These are phyloP conservation scores for Botrylloides violaceus DNA, from an alignment of 23 tunicate genomes.

Conservation along the genomic window DNA sequence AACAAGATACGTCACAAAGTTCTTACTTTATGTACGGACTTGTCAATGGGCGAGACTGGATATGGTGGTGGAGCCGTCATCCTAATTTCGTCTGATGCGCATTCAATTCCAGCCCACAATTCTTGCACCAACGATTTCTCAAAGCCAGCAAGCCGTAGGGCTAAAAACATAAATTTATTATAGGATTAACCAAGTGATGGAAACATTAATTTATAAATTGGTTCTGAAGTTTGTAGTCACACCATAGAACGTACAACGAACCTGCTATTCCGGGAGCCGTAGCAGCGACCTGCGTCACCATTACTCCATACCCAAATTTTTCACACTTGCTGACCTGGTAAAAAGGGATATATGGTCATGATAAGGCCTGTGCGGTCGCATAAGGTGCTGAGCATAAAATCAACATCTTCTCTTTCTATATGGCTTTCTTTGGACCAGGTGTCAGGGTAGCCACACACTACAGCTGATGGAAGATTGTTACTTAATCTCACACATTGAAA, in stretches of 20 bases:
- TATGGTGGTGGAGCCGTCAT: conserved; percentile 62
- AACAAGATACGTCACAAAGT: too few species aligned
- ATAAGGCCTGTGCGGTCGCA: not conserved
- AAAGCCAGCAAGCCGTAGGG: conserved; percentile 65
- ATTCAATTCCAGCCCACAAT: conserved; percentile 60
- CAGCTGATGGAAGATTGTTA: too few species aligned
- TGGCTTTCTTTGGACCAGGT: too few species aligned
- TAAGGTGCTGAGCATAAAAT: not conserved
- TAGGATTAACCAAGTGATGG: not conserved
- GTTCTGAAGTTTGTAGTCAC: too few species aligned
- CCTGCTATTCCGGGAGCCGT: conserved; percentile 85
- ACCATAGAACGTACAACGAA: conserved; percentile 14
- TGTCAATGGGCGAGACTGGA: conserved; percentile 54
- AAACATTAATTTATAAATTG: not conserved
- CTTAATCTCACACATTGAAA: too few species aligned
- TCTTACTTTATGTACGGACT: conserved; percentile 72
- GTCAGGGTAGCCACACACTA: not conserved
- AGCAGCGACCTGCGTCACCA: conserved; percentile 90
- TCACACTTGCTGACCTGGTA: conserved; percentile 91
- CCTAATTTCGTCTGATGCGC: conserved; percentile 64
- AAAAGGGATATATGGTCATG: not conserved
- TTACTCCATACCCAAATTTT: conserved; percentile 90
- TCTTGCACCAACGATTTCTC: conserved; percentile 47
- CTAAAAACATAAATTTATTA: conserved; percentile 25
- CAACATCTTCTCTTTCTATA: not conserved